These are phyloP conservation scores for Pseudotriccus pelzelni DNA, from an alignment of 2,797 vertebrate genomes.

Conservation along the genomic window DNA sequence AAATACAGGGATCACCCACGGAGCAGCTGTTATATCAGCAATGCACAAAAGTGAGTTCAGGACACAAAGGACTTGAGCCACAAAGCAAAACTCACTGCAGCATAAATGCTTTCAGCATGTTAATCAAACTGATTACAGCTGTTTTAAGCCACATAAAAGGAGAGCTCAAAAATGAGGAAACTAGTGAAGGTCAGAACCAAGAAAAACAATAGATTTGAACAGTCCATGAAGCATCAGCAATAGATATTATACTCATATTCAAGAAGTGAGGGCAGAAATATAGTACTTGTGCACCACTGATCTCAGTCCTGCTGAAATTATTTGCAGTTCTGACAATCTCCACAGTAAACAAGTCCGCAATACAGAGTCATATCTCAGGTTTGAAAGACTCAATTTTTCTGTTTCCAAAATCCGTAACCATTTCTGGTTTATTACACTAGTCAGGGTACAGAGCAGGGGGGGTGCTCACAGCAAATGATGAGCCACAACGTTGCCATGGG, in stretches of 20 bases:
- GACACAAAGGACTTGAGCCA: background rate
- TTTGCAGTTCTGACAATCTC: background rate
- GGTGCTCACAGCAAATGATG: background rate
- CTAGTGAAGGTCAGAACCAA: background rate
- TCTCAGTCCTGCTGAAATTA: background rate
- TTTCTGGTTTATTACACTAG: background rate
- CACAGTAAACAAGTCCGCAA: accelerated
- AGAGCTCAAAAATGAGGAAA: background rate
- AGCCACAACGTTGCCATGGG: background rate
- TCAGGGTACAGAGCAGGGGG: background rate
- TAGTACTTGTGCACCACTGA: background rate
- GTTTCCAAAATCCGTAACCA: background rate
- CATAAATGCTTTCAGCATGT: background rate
- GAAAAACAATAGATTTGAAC: background rate
- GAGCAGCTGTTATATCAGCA: background rate
- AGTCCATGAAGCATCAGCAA: background rate
- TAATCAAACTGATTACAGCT: background rate
- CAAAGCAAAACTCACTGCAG: background rate
- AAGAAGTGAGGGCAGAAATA: background rate
- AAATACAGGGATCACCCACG: background rate
- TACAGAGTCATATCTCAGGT: background rate
- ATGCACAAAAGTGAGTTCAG: background rate
- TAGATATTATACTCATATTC: background rate
- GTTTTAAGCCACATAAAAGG: background rate
- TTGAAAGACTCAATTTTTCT: background rate